A percentile compares a stretch with the other conserved stretches of the same genome.
Conservation (phyloP, 2,797 vertebrate genomes). For the Xiphorhynchus erythropygius region DNA sequence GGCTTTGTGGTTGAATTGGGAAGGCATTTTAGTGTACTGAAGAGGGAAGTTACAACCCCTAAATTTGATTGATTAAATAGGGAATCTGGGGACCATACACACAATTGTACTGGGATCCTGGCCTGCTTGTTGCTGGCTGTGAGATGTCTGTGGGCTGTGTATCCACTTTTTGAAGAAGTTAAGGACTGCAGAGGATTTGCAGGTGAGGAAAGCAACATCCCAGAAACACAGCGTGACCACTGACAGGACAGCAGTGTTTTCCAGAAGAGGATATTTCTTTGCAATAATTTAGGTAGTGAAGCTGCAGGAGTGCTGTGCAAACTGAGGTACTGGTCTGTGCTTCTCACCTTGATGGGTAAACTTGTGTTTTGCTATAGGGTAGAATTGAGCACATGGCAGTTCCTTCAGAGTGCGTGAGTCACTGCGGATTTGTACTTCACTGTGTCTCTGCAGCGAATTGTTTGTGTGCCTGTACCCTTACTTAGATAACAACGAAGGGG, state of each 20-base stretch:
- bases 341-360: background rate
- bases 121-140: background rate
- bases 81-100: background rate
- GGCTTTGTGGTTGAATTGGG: background rate
- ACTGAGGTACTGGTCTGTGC: background rate
- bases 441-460: background rate
- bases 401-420: background rate
- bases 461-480: constrained; percentile 19
- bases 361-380: background rate
- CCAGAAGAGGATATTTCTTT: background rate
- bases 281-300: background rate
- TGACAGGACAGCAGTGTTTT: background rate
- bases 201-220: background rate
- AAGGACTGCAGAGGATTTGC: background rate
- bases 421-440: constrained; percentile 41
- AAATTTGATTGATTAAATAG: accelerated
- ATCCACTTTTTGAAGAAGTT: background rate
- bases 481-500: background rate
- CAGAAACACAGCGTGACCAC: background rate
- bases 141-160: background rate
- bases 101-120: background rate
- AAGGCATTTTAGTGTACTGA: background rate
- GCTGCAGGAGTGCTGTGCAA: background rate
- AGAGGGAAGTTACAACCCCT: background rate
- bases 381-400: background rate